A percentile compares a stretch with the other conserved stretches of the same genome.
Conservation (phyloP, 2,797 vertebrate genomes). For the Ataeniobius toweri region DNA sequence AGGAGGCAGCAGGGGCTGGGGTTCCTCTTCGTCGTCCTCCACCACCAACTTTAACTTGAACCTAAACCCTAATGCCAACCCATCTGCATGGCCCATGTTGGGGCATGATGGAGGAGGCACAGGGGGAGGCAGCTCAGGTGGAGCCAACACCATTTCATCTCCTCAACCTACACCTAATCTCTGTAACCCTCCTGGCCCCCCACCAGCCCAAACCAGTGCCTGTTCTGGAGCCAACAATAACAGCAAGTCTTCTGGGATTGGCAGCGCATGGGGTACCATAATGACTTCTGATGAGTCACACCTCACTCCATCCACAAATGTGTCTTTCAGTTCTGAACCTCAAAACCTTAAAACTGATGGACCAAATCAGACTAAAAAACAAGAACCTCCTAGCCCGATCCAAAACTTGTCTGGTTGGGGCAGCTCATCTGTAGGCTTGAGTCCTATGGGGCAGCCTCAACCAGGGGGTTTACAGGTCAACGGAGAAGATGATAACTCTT, state of each 20-base stretch:
- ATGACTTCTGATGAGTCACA: constrained; percentile 87
- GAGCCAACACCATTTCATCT: constrained; percentile 84
- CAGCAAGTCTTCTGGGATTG: constrained; percentile 89
- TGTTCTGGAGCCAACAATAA: constrained; percentile 80
- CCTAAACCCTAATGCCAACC: constrained; percentile 97
- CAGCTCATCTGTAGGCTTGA: constrained; percentile 65
- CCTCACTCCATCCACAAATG: constrained; percentile 92
- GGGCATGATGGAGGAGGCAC: constrained; percentile 90
- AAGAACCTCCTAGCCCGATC: constrained; percentile 82
- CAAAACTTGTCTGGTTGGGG: constrained; percentile 93
- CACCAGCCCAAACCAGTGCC: constrained; percentile 72
- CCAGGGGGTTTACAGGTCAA: constrained; percentile 88
- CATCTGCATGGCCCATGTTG: constrained; percentile 95
- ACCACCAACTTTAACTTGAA: constrained; percentile 96
- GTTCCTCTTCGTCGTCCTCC: constrained; percentile 89
- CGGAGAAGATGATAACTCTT: constrained; percentile 88
- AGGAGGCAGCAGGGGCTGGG: constrained; percentile 86
- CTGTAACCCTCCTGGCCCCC: constrained; percentile 71
- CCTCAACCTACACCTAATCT: constrained; percentile 73
- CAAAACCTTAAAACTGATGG: constrained; percentile 99
- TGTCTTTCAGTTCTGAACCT: constrained; percentile 98
- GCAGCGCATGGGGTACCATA: constrained; percentile 91
- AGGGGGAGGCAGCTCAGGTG: constrained; percentile 91
- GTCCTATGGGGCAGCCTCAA: constrained; percentile 89
- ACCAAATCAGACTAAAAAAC: constrained; percentile 97